Evolutionary conservation across 2,113 vertebrate species (phyloP).

Genomic region (Ramphastos sulfuratus): DNA sequence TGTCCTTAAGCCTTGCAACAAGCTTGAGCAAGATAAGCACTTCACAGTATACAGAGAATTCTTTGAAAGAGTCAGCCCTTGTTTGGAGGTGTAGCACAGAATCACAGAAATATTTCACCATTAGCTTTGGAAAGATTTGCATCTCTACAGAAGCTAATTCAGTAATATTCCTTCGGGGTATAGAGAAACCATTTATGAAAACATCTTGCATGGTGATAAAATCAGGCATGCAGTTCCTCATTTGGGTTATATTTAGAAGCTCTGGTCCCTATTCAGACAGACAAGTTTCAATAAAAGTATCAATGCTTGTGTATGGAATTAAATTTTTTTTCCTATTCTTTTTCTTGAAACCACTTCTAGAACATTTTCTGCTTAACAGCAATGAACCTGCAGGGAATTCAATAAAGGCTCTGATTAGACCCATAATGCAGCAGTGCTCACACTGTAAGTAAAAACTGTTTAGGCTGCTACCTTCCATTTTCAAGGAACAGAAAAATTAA

Average conservation of each 20-base stretch:
- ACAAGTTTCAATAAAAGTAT: constrained; percentile 63
- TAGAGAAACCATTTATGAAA: not conserved
- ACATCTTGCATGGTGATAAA: constrained; percentile 32
- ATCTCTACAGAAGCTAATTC: constrained; percentile 3
- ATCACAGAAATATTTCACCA: constrained; percentile 39
- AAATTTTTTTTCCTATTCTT: not conserved
- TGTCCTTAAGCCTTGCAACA: not conserved
- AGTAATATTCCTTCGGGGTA: not conserved
- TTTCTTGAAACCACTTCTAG: constrained; percentile 31
- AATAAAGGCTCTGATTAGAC: not conserved
- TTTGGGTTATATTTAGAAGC: constrained; percentile 25
- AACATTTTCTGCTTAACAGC: constrained; percentile 6
- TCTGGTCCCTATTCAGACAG: constrained; percentile 16
- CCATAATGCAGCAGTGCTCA: not conserved
- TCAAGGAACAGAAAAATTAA: not conserved
- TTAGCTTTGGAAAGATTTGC: not conserved
- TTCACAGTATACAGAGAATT: not conserved
- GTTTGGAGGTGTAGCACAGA: constrained; percentile 29
- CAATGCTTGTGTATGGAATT: constrained; percentile 46
- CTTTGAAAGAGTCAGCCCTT: not conserved
- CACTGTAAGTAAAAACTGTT: constrained; percentile 13
- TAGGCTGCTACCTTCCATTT: not conserved
- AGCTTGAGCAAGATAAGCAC: constrained; percentile 13
- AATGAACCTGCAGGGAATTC: not conserved
- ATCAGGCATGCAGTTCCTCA: not conserved